Evolutionary conservation across 1,140 invertebrate genomes (phyloP).

Genomic region (Berghia stephanieae): DNA sequence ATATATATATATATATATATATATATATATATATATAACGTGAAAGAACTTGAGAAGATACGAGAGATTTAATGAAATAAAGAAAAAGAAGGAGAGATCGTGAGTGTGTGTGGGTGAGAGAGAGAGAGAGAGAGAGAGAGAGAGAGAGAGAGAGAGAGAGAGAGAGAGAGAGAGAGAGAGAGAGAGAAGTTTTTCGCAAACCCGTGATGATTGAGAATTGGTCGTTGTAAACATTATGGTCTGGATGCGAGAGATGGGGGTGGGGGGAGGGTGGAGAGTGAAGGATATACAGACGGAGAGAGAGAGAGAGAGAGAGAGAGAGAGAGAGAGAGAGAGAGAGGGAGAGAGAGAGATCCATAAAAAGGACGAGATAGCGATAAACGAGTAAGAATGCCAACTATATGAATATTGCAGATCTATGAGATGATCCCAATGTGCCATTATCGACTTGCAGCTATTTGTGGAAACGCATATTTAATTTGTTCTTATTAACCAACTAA

Average conservation of each 20-base stretch:
- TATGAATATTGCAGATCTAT: neutral
- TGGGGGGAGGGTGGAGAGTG: neutral
- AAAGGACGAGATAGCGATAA: neutral
- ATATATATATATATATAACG: too few species aligned
- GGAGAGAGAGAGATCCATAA: constrained; percentile 13
- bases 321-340: constrained; percentile 9
- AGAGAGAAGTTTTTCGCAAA: too few species aligned
- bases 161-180: constrained; percentile 11
- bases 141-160: constrained; percentile 22
- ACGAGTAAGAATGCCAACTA: neutral
- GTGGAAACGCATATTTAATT: neutral
- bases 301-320: constrained; percentile 10
- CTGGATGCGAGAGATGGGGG: constrained; percentile 1
- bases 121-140: constrained; percentile 18
- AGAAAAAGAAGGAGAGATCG: neutral
- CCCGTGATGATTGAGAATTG: too few species aligned
- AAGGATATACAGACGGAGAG: constrained; percentile 9
- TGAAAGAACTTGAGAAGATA: too few species aligned
- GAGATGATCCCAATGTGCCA: neutral
- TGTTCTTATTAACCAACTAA: neutral
- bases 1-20: too few species aligned
- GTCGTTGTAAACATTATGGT: too few species aligned
- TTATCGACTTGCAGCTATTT: neutral
- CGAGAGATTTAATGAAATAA: too few species aligned
- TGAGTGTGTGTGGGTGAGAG: neutral